phyloP scores from a whole-genome alignment of 2,797 vertebrate genomes.

The Sarcoramphus papa region DNA sequence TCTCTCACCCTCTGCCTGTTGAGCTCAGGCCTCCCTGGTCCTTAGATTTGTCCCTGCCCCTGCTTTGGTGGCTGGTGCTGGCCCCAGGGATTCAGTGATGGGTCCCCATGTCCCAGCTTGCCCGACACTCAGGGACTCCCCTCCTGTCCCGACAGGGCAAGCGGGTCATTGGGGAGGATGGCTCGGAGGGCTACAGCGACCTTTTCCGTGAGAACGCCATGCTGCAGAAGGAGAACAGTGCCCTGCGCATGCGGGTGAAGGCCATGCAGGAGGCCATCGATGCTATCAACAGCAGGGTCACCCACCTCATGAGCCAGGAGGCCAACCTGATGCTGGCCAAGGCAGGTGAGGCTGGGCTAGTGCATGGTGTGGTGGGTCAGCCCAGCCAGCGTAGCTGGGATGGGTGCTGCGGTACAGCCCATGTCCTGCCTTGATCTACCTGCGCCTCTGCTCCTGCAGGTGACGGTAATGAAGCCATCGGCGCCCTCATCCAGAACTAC shows the following conservation, averaged over 20 bases:
- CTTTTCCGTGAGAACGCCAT: conserved; percentile 90
- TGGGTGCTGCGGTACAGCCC: accelerated
- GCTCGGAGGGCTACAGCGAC: conserved; percentile 88
- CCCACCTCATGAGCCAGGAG: conserved; percentile 91
- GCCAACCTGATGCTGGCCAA: conserved; percentile 88
- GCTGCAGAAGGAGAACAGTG: conserved; percentile 89
- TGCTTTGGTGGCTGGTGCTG: not conserved
- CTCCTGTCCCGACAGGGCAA: conserved; percentile 81
- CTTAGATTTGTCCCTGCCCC: not conserved
- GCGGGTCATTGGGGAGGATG: conserved; percentile 87
- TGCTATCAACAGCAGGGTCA: conserved; percentile 89
- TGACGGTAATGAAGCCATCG: conserved; percentile 90
- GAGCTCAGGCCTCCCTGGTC: not conserved
- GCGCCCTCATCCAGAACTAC: conserved; percentile 91
- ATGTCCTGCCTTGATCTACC: not conserved
- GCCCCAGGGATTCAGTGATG: not conserved
- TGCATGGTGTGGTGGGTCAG: accelerated
- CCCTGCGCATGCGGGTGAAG: conserved; percentile 88
- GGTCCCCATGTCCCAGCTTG: accelerated
- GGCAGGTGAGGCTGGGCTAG: conserved; percentile 76
- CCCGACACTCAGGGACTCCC: not conserved
- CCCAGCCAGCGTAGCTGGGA: accelerated
- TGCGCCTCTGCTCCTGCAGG: conserved; percentile 65
- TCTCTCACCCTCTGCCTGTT: not conserved
- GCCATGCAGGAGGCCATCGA: conserved; percentile 98